Conservation (phyloP, 92 coral and sea anemone species). For the Scolanthus callimorphus region DNA sequence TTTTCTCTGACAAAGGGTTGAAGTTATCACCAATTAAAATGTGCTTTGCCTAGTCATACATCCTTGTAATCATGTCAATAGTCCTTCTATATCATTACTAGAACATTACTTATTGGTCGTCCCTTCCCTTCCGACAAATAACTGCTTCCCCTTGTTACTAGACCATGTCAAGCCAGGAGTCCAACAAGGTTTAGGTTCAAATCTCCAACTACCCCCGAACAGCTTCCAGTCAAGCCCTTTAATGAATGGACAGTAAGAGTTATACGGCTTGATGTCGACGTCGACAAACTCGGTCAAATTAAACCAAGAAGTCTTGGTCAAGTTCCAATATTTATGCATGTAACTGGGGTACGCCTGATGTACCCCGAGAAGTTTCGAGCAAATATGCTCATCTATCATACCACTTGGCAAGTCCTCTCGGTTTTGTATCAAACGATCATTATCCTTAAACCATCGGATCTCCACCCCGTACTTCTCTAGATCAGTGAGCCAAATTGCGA, state of each 20-base stretch:
- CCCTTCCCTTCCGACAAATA: too few species aligned
- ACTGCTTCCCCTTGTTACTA: too few species aligned
- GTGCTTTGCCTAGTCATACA: too few species aligned
- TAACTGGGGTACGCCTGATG: conserved; percentile 21
- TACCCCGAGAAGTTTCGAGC: conserved; percentile 8
- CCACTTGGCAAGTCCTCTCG: too few species aligned
- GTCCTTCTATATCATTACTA: too few species aligned
- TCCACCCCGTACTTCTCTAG: conserved; percentile 24
- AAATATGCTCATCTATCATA: conserved; percentile 1
- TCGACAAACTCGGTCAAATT: background rate
- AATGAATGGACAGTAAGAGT: background rate
- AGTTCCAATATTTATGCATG: conserved; percentile 10
- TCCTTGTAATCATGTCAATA: too few species aligned
- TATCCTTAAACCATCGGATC: too few species aligned
- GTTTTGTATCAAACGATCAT: too few species aligned
- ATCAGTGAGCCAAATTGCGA: conserved; percentile 20
- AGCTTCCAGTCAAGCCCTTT: conserved; percentile 10
- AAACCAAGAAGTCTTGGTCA: conserved; percentile 19
- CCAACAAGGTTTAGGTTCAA: conserved; percentile 13
- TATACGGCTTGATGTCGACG: conserved; percentile 1
- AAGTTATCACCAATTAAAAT: too few species aligned
- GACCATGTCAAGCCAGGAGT: background rate
- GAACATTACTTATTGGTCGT: too few species aligned
- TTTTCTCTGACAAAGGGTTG: too few species aligned
- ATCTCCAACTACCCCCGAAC: conserved; percentile 3